phyloP scores from a whole-genome alignment of 1,140 invertebrate species.

The Panagrolaimus sp. region DNA sequence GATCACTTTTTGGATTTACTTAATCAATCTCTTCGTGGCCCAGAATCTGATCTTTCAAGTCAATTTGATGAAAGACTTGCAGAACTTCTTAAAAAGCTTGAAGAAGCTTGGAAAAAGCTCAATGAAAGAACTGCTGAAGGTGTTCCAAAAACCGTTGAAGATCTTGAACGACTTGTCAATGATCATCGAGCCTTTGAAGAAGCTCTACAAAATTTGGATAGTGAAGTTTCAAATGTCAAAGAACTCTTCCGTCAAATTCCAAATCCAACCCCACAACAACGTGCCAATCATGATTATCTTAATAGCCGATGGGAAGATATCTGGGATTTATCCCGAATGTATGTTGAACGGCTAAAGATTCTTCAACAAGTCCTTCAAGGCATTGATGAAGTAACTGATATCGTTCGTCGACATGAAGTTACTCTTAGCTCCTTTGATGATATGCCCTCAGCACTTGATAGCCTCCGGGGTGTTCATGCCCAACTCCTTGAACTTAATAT shows the following conservation, averaged over 20 bases:
- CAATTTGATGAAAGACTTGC: slow-evolving; percentile 77
- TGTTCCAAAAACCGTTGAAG: slow-evolving; percentile 76
- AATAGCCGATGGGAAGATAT: slow-evolving; percentile 84
- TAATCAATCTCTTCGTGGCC: slow-evolving; percentile 65
- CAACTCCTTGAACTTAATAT: slow-evolving; percentile 61
- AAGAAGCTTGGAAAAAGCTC: slow-evolving; percentile 77
- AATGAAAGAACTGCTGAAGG: slow-evolving; percentile 75
- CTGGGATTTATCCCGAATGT: slow-evolving; percentile 76
- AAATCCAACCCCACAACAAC: slow-evolving; percentile 79
- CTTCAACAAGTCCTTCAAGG: slow-evolving; percentile 81
- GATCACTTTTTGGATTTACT: slow-evolving; percentile 89
- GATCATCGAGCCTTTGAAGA: slow-evolving; percentile 72
- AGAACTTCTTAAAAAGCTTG: slow-evolving; percentile 74
- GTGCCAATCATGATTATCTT: slow-evolving; percentile 76
- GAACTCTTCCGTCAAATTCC: slow-evolving; percentile 60
- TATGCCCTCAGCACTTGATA: slow-evolving; percentile 74
- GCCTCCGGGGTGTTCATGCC: slow-evolving; percentile 67
- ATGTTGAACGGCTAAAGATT: slow-evolving; percentile 81
- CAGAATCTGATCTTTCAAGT: slow-evolving; percentile 78
- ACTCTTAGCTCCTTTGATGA: slow-evolving; percentile 78
- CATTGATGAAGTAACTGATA: slow-evolving; percentile 78
- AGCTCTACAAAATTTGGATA: slow-evolving; percentile 66
- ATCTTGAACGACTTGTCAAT: slow-evolving; percentile 75
- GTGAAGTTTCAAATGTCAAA: slow-evolving; percentile 68
- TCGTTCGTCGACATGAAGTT: slow-evolving; percentile 83